phyloP scores from a whole-genome alignment of 2,113 vertebrate species.

The Scolopax mira region DNA sequence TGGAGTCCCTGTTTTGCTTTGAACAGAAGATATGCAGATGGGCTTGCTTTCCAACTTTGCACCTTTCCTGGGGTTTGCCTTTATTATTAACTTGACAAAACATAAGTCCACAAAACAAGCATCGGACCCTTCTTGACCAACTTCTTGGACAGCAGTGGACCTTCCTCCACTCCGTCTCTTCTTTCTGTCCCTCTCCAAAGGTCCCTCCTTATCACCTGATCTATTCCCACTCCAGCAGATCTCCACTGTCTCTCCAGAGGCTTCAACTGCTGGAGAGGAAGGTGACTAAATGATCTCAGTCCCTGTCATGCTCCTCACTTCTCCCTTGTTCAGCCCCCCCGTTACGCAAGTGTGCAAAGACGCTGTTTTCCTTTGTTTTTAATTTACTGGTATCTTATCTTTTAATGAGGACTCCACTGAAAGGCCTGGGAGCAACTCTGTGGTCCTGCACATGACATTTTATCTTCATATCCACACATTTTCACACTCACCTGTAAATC shows the following conservation, averaged over 20 bases:
- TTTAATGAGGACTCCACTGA: neutral
- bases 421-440: neutral
- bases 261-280: neutral
- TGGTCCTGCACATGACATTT: neutral
- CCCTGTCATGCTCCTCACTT: neutral
- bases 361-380: neutral
- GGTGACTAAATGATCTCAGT: neutral
- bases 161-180: neutral
- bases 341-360: fast-evolving
- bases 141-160: fast-evolving
- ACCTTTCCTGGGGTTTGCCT: neutral
- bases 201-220: neutral
- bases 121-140: neutral
- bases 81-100: neutral
- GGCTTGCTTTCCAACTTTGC: neutral
- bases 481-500: neutral
- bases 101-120: neutral
- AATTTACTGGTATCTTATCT: neutral
- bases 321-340: neutral
- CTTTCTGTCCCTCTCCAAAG: neutral
- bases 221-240: neutral
- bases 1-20: neutral
- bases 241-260: neutral
- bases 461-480: neutral
- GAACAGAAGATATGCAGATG: neutral